Percentiles rank a stretch among this genome's conserved stretches.
Evolutionary conservation across 2,888 invertebrate species (phyloP).

Genomic region (Caenorhabditis plicata): DNA sequence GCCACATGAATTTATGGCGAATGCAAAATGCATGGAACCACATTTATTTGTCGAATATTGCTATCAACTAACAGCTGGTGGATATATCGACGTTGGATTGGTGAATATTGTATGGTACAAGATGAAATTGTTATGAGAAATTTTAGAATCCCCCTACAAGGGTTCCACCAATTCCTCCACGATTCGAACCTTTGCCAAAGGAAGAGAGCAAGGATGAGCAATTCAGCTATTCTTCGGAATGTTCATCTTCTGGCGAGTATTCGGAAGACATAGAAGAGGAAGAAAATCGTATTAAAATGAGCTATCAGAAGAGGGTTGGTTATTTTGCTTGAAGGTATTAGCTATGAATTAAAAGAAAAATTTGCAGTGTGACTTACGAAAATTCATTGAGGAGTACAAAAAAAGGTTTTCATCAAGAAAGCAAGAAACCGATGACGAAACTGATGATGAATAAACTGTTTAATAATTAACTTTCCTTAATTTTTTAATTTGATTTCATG

Average conservation of each 20-base stretch:
- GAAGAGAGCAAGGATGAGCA: constrained; percentile 15
- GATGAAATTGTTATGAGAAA: background rate
- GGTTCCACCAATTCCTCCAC: constrained; percentile 26
- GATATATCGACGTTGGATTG: constrained; percentile 24
- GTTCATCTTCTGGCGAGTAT: constrained; percentile 31
- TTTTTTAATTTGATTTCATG: too few species aligned
- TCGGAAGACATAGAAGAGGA: constrained; percentile 26
- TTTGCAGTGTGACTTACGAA: too few species aligned
- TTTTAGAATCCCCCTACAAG: constrained; percentile 20
- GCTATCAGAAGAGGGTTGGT: constrained; percentile 14
- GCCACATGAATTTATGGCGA: constrained; percentile 29
- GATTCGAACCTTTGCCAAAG: constrained; percentile 15
- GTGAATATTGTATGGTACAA: background rate
- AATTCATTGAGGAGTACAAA: too few species aligned
- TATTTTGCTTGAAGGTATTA: background rate
- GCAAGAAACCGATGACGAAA: too few species aligned
- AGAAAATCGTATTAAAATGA: too few species aligned
- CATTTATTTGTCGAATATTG: constrained; percentile 32
- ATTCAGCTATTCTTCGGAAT: constrained; percentile 28
- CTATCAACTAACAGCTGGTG: constrained; percentile 29
- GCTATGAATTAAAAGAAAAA: too few species aligned
- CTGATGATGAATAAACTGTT: too few species aligned
- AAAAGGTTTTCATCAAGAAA: too few species aligned
- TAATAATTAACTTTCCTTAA: too few species aligned
- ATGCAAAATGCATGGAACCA: constrained; percentile 30